Conservation (phyloP, 2,888 invertebrate genomes). For the Perizoma affinitatum region DNA sequence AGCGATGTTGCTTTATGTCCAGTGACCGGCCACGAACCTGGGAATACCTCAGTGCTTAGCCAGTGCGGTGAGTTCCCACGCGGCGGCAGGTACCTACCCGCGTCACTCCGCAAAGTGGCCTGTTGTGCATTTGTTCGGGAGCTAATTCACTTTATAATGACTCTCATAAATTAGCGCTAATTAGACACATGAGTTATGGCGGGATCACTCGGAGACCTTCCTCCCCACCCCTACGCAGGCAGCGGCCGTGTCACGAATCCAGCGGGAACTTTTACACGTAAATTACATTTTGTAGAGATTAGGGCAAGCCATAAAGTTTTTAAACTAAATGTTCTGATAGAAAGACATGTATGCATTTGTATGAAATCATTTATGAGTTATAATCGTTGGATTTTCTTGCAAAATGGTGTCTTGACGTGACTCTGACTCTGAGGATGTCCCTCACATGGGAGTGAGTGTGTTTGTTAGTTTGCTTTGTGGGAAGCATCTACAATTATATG, state of each 20-base stretch:
- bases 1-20: neutral
- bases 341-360: too few species aligned
- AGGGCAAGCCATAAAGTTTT: too few species aligned
- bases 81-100: neutral
- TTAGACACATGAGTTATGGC: conserved; percentile 40
- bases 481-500: too few species aligned
- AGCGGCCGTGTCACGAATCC: neutral
- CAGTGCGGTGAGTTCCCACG: too few species aligned
- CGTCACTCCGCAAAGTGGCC: conserved; percentile 4
- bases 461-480: too few species aligned
- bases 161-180: conserved; percentile 50
- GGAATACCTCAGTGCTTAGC: too few species aligned
- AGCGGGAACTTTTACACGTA: neutral
- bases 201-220: neutral
- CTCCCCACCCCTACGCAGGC: neutral
- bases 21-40: neutral
- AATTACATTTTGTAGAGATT: conserved; percentile 1
- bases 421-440: too few species aligned
- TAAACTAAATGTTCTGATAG: too few species aligned
- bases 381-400: too few species aligned
- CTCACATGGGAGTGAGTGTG: too few species aligned
- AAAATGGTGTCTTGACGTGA: neutral
- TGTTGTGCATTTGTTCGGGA: conserved; percentile 24
- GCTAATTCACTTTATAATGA: conserved; percentile 42
- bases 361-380: neutral